Evolutionary conservation across 2,113 vertebrate genomes (phyloP).

Genomic region (Plotosus lineatus): DNA sequence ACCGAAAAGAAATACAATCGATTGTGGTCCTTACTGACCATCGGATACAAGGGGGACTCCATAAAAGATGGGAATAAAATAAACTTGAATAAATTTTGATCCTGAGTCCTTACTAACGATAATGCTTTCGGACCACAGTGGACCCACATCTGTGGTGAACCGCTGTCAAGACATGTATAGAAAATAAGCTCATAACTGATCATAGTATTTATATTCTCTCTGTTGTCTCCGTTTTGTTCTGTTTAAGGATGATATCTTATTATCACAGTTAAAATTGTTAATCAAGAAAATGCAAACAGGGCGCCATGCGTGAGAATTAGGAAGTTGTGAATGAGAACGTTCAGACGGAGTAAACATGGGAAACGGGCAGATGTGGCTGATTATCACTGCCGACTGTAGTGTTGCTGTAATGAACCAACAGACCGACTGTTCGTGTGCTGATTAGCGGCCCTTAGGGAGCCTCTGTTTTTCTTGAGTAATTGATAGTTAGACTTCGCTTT

Average conservation of each 20-base stretch:
- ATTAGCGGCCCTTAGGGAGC: conserved; percentile 66
- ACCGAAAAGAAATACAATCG: conserved; percentile 48
- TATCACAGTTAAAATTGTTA: conserved; percentile 10
- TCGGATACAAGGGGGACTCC: conserved; percentile 45
- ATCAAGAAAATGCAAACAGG: conserved; percentile 16
- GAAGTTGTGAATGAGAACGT: conserved; percentile 46
- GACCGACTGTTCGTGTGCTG: conserved; percentile 60
- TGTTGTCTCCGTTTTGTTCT: background rate
- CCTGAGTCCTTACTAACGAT: background rate
- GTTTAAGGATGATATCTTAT: conserved; percentile 10
- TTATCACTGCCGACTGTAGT: conserved; percentile 53
- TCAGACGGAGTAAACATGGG: conserved; percentile 42
- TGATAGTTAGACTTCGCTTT: conserved; percentile 60
- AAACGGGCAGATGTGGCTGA: conserved; percentile 52
- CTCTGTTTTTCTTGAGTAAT: conserved; percentile 64
- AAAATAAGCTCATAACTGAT: background rate
- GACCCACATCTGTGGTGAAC: background rate
- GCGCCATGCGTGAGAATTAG: conserved; percentile 29
- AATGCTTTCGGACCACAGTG: background rate
- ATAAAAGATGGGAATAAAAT: conserved; percentile 50
- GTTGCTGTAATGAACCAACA: conserved; percentile 53
- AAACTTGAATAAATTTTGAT: conserved; percentile 6
- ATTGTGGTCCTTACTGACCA: conserved; percentile 18
- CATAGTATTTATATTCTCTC: background rate
- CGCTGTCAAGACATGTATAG: background rate